phyloP scores from a whole-genome alignment of 35 echinoderm and acorn worm genomes.

The Lytechinus variegatus region DNA sequence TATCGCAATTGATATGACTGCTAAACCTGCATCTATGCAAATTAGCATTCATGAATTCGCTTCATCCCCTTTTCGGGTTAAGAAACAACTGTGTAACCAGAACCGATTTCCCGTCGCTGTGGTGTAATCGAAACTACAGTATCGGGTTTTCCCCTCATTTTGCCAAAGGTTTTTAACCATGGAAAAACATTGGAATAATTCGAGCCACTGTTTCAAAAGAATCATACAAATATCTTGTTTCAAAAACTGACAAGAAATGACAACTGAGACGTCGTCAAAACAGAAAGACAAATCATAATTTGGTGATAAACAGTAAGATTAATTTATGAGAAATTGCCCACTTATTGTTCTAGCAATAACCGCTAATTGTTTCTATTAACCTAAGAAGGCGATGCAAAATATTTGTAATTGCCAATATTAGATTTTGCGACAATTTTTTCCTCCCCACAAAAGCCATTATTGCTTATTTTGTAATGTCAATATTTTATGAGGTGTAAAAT shows the following conservation, averaged over 20 bases:
- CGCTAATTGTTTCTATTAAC: neutral
- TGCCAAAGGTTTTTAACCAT: neutral
- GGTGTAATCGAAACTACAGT: neutral
- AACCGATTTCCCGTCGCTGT: neutral
- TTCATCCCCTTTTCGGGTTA: neutral
- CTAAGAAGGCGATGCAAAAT: neutral
- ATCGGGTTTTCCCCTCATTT: conserved; percentile 25
- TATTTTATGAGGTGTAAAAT: neutral
- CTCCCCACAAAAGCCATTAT: neutral
- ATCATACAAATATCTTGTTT: neutral
- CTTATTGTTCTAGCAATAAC: conserved; percentile 14
- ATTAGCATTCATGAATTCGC: conserved; percentile 33
- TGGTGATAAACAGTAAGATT: conserved; percentile 3
- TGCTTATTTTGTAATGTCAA: neutral
- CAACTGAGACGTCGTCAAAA: neutral
- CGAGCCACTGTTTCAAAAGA: neutral
- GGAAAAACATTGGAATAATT: neutral
- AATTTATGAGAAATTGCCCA: neutral
- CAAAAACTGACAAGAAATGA: neutral
- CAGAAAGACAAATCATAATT: neutral
- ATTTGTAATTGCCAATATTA: neutral
- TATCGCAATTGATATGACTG: conserved; percentile 45
- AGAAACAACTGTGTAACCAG: neutral
- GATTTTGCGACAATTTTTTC: neutral
- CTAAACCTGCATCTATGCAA: conserved; percentile 21